Evolutionary conservation across 1,140 invertebrate species (phyloP).

Genomic region (Lordiphosa collinella): DNA sequence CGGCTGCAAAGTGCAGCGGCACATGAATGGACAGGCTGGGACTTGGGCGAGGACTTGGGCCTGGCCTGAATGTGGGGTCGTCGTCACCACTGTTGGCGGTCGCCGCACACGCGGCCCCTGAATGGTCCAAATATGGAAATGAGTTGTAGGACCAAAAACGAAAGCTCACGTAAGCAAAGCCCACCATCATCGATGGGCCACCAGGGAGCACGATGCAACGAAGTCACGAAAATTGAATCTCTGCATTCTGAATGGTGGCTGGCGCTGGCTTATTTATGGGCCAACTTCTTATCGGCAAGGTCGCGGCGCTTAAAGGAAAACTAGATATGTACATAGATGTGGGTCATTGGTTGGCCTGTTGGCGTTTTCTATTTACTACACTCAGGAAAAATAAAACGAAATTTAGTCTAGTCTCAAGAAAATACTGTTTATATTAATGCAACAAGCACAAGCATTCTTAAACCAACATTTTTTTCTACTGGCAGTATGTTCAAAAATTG

Average conservation of each 20-base stretch:
- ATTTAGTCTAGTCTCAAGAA: no score
- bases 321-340: no score
- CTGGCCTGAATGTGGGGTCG: slow-evolving; percentile 34
- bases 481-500: no score
- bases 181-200: slow-evolving; percentile 21
- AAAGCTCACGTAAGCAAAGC: slow-evolving; percentile 48
- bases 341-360: background rate
- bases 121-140: slow-evolving; percentile 68
- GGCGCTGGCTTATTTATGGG: background rate
- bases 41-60: background rate
- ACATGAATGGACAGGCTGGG: slow-evolving; percentile 34
- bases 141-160: slow-evolving; percentile 46
- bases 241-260: slow-evolving; percentile 6
- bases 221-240: slow-evolving; percentile 28
- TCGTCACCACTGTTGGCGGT: slow-evolving; percentile 53
- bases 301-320: no score
- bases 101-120: slow-evolving; percentile 56
- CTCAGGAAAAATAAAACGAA: background rate
- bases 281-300: no score
- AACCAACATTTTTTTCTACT: no score
- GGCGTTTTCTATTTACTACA: slow-evolving; percentile 36
- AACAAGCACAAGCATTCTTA: no score
- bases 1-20: slow-evolving; percentile 17
- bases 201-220: slow-evolving; percentile 15
- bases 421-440: no score